phyloP scores from a whole-genome alignment of 2,113 vertebrate species.

The Seriola dumerili region DNA sequence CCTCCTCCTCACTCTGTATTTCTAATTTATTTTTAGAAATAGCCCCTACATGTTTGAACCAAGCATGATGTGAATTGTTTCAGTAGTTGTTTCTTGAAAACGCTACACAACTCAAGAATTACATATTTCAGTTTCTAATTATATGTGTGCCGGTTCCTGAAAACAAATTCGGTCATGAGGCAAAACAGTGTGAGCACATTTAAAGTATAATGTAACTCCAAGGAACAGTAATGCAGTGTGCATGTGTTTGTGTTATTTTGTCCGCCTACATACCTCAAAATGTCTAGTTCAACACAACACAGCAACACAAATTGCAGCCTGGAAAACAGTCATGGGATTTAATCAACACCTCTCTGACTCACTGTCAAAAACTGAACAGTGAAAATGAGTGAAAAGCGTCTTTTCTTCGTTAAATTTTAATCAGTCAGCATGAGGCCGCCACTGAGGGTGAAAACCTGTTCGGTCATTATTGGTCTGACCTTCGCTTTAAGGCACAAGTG shows the following conservation, averaged over 20 bases:
- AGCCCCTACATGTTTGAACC: background rate
- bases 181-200: background rate
- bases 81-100: background rate
- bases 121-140: background rate
- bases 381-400: background rate
- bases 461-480: slow-evolving; percentile 11
- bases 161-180: background rate
- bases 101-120: background rate
- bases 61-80: background rate
- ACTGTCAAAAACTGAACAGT: background rate
- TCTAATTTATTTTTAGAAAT: background rate
- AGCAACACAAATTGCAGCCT: background rate
- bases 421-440: background rate
- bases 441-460: slow-evolving; percentile 17
- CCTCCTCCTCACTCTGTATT: background rate
- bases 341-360: background rate
- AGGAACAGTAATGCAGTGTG: background rate
- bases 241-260: background rate
- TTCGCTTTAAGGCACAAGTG: background rate
- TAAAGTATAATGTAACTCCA: background rate
- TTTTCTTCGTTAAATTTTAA: background rate
- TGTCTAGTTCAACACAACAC: background rate
- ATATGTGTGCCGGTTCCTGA: background rate
- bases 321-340: background rate
- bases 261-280: no score